These are phyloP conservation scores for Galaxea fascicularis DNA, from an alignment of 92 coral and sea anemone genomes.

Conservation along the genomic window DNA sequence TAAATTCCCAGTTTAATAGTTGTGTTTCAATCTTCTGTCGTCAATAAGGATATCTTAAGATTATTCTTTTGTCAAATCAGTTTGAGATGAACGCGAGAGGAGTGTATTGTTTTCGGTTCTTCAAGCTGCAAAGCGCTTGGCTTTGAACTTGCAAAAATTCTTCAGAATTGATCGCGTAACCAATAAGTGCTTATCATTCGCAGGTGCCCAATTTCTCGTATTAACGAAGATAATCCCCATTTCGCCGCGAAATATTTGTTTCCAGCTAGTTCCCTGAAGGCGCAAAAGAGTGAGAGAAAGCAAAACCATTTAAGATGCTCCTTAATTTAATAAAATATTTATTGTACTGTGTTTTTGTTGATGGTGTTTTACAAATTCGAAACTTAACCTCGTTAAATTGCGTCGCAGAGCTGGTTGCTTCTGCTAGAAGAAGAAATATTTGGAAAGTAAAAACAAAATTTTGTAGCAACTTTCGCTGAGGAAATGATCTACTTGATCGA, in stretches of 20 bases:
- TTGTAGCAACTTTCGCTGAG: neutral
- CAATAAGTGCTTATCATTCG: neutral
- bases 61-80: slow-evolving; percentile 19
- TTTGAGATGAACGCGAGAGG: slow-evolving; percentile 1
- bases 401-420: neutral
- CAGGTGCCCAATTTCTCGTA: slow-evolving; percentile 29
- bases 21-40: slow-evolving; percentile 24
- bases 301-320: slow-evolving; percentile 33
- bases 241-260: slow-evolving; percentile 17
- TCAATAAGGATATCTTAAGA: slow-evolving; percentile 13
- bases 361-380: slow-evolving; percentile 4
- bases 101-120: slow-evolving; percentile 11
- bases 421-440: neutral
- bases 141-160: neutral
- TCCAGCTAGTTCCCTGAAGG: slow-evolving; percentile 12
- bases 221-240: slow-evolving; percentile 34
- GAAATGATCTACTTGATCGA: slow-evolving; percentile 4
- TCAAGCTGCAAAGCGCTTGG: neutral
- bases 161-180: neutral
- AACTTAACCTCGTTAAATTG: slow-evolving; percentile 2
- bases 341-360: slow-evolving; percentile 32
- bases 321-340: slow-evolving; percentile 40
- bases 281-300: slow-evolving; percentile 15
- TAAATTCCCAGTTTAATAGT: neutral
- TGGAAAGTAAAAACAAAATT: neutral